Conservation (phyloP, 2,113 vertebrate species). For the Psilopsiagon aymara region DNA sequence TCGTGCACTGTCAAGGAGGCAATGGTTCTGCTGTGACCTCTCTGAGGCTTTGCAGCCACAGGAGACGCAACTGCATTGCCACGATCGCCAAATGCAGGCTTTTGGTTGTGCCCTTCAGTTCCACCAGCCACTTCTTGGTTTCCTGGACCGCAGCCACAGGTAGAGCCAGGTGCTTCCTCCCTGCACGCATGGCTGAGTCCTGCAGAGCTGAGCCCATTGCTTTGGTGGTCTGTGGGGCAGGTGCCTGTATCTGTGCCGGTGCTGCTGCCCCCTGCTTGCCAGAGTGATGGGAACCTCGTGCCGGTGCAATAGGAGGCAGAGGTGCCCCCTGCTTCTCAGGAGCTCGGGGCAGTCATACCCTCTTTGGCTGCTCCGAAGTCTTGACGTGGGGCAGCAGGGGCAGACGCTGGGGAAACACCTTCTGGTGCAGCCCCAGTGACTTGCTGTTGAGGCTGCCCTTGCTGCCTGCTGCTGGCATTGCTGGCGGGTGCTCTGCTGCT, state of each 20-base stretch:
- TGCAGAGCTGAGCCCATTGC: not conserved
- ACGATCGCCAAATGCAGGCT: not conserved
- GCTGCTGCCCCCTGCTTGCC: not conserved
- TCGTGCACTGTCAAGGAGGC: not conserved
- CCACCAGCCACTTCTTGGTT: not conserved
- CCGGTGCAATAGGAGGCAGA: not conserved
- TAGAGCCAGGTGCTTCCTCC: not conserved
- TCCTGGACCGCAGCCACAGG: no score
- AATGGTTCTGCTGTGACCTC: not conserved
- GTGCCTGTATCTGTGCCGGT: not conserved
- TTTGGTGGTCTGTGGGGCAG: not conserved
- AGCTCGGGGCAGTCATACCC: not conserved
- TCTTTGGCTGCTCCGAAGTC: fast-evolving
- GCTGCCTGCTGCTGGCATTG: not conserved
- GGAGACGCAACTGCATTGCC: not conserved
- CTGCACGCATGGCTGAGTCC: not conserved
- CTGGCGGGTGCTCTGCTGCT: not conserved
- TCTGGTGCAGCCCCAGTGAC: not conserved
- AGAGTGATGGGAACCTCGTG: not conserved
- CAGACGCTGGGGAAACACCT: not conserved
- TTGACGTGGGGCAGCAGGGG: not conserved
- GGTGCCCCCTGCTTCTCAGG: no score
- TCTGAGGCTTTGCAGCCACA: not conserved
- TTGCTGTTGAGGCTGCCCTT: not conserved
- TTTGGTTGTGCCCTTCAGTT: not conserved